phyloP scores from a whole-genome alignment of 2,888 invertebrate species.

The Phragmatobia fuliginosa region DNA sequence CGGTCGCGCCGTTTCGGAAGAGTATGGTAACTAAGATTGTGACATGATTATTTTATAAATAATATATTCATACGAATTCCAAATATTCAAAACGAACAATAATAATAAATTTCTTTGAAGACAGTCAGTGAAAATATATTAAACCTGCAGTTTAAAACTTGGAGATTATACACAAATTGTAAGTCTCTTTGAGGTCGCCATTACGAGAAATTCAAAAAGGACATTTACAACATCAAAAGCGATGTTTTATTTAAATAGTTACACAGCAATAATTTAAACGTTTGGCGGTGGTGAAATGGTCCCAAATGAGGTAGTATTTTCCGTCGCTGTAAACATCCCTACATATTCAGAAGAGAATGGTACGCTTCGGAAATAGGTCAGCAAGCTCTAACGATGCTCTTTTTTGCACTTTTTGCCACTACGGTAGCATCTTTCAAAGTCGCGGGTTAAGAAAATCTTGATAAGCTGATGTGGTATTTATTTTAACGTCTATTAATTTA shows the following conservation, averaged over 20 bases:
- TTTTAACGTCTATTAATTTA: neutral
- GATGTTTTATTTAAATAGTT: slow-evolving; percentile 16
- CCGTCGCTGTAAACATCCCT: slow-evolving; percentile 37
- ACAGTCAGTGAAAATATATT: neutral
- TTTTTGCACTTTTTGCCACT: slow-evolving; percentile 64
- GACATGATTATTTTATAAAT: too few species aligned
- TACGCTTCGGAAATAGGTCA: slow-evolving; percentile 67
- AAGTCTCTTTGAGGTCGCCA: slow-evolving; percentile 8
- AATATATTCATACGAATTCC: neutral
- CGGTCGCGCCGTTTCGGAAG: too few species aligned
- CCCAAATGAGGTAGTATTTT: slow-evolving; percentile 29
- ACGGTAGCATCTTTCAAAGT: slow-evolving; percentile 42
- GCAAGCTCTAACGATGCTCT: slow-evolving; percentile 66
- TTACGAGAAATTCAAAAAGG: slow-evolving; percentile 12
- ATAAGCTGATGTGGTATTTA: slow-evolving; percentile 40
- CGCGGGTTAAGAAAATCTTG: slow-evolving; percentile 39
- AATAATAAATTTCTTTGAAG: neutral
- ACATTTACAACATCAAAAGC: slow-evolving; percentile 8
- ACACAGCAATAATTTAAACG: slow-evolving; percentile 27
- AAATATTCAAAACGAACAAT: neutral
- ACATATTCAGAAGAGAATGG: slow-evolving; percentile 24
- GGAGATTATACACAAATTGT: slow-evolving; percentile 3
- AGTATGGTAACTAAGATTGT: too few species aligned
- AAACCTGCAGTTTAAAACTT: neutral
- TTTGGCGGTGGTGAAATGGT: slow-evolving; percentile 27